phyloP scores from a whole-genome alignment of 2,797 vertebrate species.

The Tinamus major region DNA sequence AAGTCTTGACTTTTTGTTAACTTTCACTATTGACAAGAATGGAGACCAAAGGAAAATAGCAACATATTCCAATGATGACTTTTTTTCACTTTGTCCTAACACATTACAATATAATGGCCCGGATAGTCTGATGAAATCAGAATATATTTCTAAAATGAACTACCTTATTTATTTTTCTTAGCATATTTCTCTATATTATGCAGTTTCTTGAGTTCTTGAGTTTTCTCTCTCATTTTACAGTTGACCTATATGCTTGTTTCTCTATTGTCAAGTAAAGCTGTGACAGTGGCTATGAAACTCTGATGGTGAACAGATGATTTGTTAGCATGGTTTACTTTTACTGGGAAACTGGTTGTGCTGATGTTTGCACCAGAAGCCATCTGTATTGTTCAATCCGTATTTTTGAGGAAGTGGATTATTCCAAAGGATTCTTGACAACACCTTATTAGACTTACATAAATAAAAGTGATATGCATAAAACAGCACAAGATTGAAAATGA shows the following conservation, averaged over 20 bases:
- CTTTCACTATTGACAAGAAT: neutral
- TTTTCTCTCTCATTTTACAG: neutral
- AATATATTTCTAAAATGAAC: neutral
- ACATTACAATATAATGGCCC: neutral
- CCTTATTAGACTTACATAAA: neutral
- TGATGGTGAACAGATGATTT: neutral
- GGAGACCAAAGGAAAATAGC: neutral
- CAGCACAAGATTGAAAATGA: neutral
- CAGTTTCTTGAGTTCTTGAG: neutral
- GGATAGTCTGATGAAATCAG: neutral
- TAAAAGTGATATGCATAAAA: neutral
- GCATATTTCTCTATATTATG: neutral
- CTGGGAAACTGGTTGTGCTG: neutral
- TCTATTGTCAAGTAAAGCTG: neutral
- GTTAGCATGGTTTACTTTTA: neutral
- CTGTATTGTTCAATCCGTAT: neutral
- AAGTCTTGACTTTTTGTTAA: neutral
- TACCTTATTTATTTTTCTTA: neutral
- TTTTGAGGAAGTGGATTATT: neutral
- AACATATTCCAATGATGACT: neutral
- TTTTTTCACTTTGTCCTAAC: neutral
- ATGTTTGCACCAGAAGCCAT: neutral
- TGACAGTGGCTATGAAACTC: neutral
- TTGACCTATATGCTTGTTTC: neutral
- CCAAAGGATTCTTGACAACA: neutral